Percentiles rank a stretch among this genome's conserved stretches.
These are phyloP conservation scores for Lutraria rhynchaena DNA, from an alignment of 1,140 invertebrate species.

Conservation along the genomic window DNA sequence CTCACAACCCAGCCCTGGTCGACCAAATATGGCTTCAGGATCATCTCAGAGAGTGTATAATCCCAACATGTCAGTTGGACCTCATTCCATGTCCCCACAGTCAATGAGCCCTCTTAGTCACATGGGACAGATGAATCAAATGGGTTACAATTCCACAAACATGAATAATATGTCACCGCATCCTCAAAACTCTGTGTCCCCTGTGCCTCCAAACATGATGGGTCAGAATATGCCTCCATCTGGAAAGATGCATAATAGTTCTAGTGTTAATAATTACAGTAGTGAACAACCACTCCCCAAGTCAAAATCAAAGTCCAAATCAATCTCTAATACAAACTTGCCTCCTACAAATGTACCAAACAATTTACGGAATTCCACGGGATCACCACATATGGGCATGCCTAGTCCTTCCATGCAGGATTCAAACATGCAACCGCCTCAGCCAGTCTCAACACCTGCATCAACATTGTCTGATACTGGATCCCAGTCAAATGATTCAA, in stretches of 20 bases:
- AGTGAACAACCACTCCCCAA: conserved; percentile 53
- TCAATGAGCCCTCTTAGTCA: conserved; percentile 59
- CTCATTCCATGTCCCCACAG: conserved; percentile 53
- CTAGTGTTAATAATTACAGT: conserved; percentile 66
- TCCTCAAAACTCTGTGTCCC: conserved; percentile 64
- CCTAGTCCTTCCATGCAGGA: conserved; percentile 57
- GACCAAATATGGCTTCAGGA: conserved; percentile 26
- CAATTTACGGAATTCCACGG: conserved; percentile 41
- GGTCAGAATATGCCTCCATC: conserved; percentile 27
- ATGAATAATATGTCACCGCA: conserved; percentile 67
- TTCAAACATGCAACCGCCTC: conserved; percentile 56
- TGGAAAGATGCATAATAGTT: conserved; percentile 59
- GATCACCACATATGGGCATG: conserved; percentile 41
- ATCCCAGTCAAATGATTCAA: conserved; percentile 54
- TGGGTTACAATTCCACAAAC: conserved; percentile 66
- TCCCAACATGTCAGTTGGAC: conserved; percentile 32
- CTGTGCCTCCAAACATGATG: conserved; percentile 68
- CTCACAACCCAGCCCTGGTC: conserved; percentile 54
- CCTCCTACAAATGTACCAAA: conserved; percentile 52
- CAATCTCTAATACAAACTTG: conserved; percentile 60
- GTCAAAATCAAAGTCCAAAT: conserved; percentile 63
- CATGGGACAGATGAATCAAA: conserved; percentile 70
- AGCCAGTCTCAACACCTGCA: conserved; percentile 61
- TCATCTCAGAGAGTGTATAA: conserved; percentile 46
- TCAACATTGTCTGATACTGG: conserved; percentile 57